Base-by-base conservation (phyloP, 2,113 vertebrate genomes). In the Mellivora capensis region DNA sequence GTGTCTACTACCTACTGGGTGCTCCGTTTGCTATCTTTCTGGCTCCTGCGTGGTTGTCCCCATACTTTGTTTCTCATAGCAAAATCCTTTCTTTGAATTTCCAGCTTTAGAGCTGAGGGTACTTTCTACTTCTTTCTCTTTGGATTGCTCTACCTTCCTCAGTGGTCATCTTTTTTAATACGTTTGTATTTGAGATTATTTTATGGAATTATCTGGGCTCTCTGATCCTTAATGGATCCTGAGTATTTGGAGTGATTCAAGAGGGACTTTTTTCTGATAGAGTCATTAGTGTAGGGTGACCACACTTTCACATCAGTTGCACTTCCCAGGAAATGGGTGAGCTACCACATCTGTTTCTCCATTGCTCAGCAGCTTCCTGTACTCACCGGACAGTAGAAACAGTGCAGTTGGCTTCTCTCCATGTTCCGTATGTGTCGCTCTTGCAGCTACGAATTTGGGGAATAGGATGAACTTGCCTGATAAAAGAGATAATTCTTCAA, bases 291-390 rank as follows among this genome's bases (percentile, higher is more conserved):
- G 12, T 21, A 7, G 1, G 4, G 7, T 89, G 31, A 42, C 49
- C 49, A 23, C 2, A 13, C 15, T 61, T 71, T 89, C 7, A 31
- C 4, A 57, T 21, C 20, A 8, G 29, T 62, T 62, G 7, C 2
- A 39, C 3, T 7, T 21, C 47, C 31, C 31, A 21, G 10, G 12
- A 31, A 39, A 1, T 52, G 34, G 17, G 5, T 49, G 15, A 31
- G 3, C 1, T n/a, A 25, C 7, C 7, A 34, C 0, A 0, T 57
- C 29, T n/a, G 5, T 52, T 25, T 8, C 6, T 13, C 15, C 39
- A 34, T 17, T 52, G 42, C 21, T 84, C 14, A 71, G 57, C 20
- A 52, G 12, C 29, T 87, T 77, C 11, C n/a, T 61, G 3, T 10
- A 52, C 37, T 39, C 54, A 37, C 0, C 0, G 3, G 25, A 62